Evolutionary conservation across 2,797 vertebrate genomes (phyloP).

Genomic region (Lycodopsis pacificus): DNA sequence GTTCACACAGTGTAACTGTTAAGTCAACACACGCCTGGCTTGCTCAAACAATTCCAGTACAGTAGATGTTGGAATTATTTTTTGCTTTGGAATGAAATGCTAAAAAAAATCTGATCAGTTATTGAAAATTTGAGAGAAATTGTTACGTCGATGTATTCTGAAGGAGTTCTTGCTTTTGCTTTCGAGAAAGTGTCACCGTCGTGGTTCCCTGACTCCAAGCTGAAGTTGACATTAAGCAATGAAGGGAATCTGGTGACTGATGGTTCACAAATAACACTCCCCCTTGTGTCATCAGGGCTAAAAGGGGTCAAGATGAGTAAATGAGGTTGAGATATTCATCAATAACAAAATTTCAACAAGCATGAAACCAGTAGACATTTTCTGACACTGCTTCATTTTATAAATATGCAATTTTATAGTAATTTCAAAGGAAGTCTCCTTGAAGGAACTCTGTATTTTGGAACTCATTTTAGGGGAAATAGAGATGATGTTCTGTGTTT

Average conservation of each 20-base stretch:
- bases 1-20: conserved; percentile 58
- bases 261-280: conserved; percentile 40
- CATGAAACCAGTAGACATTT: not conserved
- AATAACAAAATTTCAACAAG: conserved; percentile 22
- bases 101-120: not conserved
- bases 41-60: conserved; percentile 26
- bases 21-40: conserved; percentile 57
- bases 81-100: conserved; percentile 16
- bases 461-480: not conserved
- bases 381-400: not conserved
- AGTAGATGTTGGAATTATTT: conserved; percentile 3
- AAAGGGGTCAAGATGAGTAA: conserved; percentile 21
- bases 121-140: not conserved
- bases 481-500: not conserved
- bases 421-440: not conserved
- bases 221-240: conserved; percentile 40
- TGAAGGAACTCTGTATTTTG: not conserved
- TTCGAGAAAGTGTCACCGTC: not conserved
- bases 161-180: not conserved
- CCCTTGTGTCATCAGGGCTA: conserved; percentile 17
- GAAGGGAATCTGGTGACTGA: conserved; percentile 40
- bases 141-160: not conserved
- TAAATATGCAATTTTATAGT: not conserved
- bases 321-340: conserved; percentile 10
- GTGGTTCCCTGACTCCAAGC: not conserved